Evolutionary conservation across 2,888 invertebrate species (phyloP), one percentile per base, ranked within the genome.

Genomic region (Drosophila colorata): DNA sequence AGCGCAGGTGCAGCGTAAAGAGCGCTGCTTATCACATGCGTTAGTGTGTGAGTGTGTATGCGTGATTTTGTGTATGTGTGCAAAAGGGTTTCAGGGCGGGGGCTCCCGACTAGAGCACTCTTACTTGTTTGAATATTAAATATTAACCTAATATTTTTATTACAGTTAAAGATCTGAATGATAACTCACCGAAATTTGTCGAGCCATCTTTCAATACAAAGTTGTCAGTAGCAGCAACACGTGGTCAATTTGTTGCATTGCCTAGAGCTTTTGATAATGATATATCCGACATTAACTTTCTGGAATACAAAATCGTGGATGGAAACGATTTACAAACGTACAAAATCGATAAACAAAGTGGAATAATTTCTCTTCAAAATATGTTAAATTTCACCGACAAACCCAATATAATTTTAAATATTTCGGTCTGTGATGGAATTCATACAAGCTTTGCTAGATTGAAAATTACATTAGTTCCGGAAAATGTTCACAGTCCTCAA

Each of bases 391-490:
- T 95, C 80, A 94, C 95, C 4, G 95, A 95, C 49, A 90, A 90
- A 38, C 94, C 94, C 52, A 93, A 94, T 55, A 95, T 95, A 87
- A 93, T 95, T 66, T 93, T 99, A 65, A 99, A 99, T 93, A 95
- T 99, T 33, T 98, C 98, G 1, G 98, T 98, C 38, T 97, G 97
- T 58, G 99, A 99, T 93, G 98, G 98, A 33, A 97, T 98, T 37
- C 98, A 98, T 93, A 98, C 97, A 7, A 96, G 95, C 75, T 98
- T 96, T 92, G 95, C 97, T 1, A 93, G 97, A 74, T 94, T 97
- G 14, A 96, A 96, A 93, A 95, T 97, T 49, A 94, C 96, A 86
- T 94, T 96, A 70, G 93, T 96, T 64, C 95, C 97, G 8, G 95
- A 96, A 69, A 98, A 98, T 93, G 93, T 94, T 77, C 94, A 95